A percentile compares a stretch with the other conserved stretches of the same genome.
Evolutionary conservation across 2,113 vertebrate species (phyloP).

Genomic region (Ramphastos sulfuratus): DNA sequence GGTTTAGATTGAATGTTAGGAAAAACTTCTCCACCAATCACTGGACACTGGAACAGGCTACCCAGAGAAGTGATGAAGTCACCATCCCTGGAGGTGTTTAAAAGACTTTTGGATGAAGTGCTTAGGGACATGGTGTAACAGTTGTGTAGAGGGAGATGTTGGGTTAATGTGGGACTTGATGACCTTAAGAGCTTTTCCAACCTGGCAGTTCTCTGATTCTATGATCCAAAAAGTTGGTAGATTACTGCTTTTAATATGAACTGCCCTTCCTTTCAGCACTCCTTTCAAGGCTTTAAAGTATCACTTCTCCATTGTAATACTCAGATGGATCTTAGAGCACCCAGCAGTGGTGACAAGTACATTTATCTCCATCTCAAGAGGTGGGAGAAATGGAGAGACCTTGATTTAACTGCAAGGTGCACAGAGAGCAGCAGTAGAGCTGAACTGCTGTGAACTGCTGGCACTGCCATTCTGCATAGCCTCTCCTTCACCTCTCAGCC

Average conservation of each 20-base stretch:
- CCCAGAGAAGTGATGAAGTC: no score
- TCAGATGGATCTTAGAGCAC: background rate
- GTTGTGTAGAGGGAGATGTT: no score
- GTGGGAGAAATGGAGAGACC: background rate
- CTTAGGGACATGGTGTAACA: no score
- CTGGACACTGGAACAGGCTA: no score
- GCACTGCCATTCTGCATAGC: rapidly evolving
- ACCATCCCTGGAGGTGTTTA: no score
- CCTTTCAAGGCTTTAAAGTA: background rate
- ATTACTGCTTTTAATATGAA: background rate
- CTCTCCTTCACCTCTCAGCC: background rate
- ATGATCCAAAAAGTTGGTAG: background rate
- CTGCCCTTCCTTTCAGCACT: background rate
- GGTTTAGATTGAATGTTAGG: no score
- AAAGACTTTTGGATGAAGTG: no score
- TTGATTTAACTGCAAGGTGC: background rate
- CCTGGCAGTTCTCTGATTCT: no score
- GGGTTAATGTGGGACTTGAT: no score
- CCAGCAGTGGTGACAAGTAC: background rate
- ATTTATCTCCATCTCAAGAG: background rate
- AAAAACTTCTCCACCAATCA: no score
- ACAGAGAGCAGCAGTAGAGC: rapidly evolving
- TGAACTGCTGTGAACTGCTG: background rate
- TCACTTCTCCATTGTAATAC: background rate
- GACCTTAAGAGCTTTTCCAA: no score